Evolutionary conservation across 2,888 invertebrate species (phyloP), one percentile per base, ranked within the genome.

Genomic region (Eilema sororculum): DNA sequence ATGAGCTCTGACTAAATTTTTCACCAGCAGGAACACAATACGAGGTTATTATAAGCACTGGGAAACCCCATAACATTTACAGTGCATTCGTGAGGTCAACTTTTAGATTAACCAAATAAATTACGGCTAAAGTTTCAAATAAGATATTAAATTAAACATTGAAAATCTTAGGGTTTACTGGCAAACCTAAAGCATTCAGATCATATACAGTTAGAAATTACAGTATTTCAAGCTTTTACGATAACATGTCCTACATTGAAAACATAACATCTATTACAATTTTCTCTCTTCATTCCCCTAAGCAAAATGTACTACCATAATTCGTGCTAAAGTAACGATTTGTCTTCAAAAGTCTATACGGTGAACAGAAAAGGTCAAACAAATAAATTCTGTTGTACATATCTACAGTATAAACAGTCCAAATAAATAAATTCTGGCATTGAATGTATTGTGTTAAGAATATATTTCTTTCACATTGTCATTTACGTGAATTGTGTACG

Each of bases 301-400:
- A 71, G 37, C n/a, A 64, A 28, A 73, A 72, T 65, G 66, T 79
- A 77, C 78, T 75, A 70, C 59, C 76, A 78, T 81, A 78, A 78
- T 81, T 78, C 74, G 71, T 74, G 76, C 78, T 77, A 78, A 79
- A 79, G 76, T 83, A 77, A 70, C 84, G 82, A 85, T 86, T 86
- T 86, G 82, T 86, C 84, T 84, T 72, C 74, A 82, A 79, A 73
- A 78, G 83, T 84, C 79, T 79, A 83, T 85, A 25, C 65, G 57
- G 59, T 63, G 68, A 62, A 59, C 74, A 72, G 75, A 81, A 85
- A 84, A 87, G 85, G 85, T 83, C 83, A 72, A 69, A 74, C 70
- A 58, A 46, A 83, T 84, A 80, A 83, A 83, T 83, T 78, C 25
- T 65, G 60, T 65, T 65, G 28, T 4, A 28, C 5, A 28, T 28